A percentile compares a stretch with the other conserved stretches of the same genome.
phyloP scores from a whole-genome alignment of 92 coral and sea anemone genomes.

The Heteractis magnifica region DNA sequence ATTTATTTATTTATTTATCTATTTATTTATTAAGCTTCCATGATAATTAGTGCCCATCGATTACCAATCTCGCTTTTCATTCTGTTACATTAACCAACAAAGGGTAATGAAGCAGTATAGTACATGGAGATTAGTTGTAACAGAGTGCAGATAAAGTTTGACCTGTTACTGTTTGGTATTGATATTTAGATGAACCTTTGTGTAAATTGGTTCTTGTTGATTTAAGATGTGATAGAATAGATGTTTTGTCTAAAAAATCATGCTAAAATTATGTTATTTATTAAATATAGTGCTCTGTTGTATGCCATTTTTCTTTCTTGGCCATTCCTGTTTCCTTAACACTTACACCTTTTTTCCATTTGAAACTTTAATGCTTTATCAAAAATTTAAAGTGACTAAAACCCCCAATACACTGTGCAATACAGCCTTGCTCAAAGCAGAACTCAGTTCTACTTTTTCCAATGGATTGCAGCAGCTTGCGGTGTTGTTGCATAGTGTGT shows the following conservation, averaged over 20 bases:
- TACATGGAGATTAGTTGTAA: background rate
- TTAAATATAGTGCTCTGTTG: background rate
- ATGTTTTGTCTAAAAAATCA: constrained; percentile 3
- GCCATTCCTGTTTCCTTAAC: background rate
- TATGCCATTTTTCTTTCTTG: background rate
- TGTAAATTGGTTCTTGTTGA: background rate
- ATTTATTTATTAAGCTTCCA: no score
- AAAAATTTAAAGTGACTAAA: no score
- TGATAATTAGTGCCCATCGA: background rate
- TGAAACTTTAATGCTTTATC: no score
- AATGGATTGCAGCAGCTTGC: no score
- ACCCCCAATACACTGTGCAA: no score
- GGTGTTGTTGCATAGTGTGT: no score
- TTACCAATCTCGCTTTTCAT: background rate
- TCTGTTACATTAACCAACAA: background rate
- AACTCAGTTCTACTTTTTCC: no score
- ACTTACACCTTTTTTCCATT: background rate
- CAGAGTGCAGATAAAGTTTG: background rate
- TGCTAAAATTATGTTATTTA: background rate
- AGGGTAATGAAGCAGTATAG: background rate
- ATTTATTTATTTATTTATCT: no score
- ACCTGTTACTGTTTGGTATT: background rate
- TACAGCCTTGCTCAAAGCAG: no score
- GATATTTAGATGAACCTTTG: background rate
- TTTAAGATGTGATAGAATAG: background rate